Percentiles rank a stretch among this genome's conserved stretches.
phyloP scores from a whole-genome alignment of 2,797 vertebrate species.

The Heterohyrax brucei region DNA sequence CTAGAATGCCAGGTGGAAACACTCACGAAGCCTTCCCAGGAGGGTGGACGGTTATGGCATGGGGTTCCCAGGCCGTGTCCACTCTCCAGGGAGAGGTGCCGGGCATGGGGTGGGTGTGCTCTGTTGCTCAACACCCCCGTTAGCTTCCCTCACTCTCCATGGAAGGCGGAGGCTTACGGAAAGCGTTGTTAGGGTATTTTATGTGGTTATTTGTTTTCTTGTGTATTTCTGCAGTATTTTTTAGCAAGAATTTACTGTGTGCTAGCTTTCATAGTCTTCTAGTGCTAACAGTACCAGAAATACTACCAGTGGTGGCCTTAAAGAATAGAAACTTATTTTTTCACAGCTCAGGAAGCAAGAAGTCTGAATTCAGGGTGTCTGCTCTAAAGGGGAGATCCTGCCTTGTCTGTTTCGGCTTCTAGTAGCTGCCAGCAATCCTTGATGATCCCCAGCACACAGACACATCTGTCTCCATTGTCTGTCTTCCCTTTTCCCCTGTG shows the following conservation, averaged over 20 bases:
- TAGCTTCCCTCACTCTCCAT: background rate
- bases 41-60: fast-evolving
- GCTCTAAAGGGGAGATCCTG: background rate
- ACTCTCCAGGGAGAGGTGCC: background rate
- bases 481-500: background rate
- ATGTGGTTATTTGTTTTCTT: background rate
- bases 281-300: background rate
- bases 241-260: fast-evolving
- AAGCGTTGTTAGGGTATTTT: fast-evolving
- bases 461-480: background rate
- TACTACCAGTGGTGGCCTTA: background rate
- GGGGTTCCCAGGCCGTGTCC: background rate
- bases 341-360: background rate
- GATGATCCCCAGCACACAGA: background rate
- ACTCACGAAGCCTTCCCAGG: background rate
- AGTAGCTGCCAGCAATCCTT: background rate
- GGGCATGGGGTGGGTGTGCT: too few species aligned
- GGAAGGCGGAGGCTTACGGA: too few species aligned
- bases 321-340: background rate
- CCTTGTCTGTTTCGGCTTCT: background rate
- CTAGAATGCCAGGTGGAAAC: background rate
- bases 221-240: fast-evolving
- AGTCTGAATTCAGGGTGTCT: background rate
- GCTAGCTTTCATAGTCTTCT: background rate
- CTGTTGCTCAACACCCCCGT: background rate